Conservation (phyloP, 2,797 vertebrate genomes). For the Arrhamphus sclerolepis region DNA sequence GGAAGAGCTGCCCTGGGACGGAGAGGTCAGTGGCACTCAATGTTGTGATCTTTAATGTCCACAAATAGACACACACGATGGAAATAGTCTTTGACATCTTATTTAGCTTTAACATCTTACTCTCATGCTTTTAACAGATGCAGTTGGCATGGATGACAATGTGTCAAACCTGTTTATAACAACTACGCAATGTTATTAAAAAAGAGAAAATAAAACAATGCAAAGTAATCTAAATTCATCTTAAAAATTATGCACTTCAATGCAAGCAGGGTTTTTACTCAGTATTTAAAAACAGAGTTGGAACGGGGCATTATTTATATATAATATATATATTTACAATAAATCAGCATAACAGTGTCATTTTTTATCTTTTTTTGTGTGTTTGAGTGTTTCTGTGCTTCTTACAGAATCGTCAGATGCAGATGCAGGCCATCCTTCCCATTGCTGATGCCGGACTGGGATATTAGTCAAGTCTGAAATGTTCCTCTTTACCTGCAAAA, state of each 20-base stretch:
- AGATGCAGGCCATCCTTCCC: slow-evolving; percentile 97
- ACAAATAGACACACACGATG: slow-evolving; percentile 73
- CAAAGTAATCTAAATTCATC: too few species aligned
- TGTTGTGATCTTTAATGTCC: slow-evolving; percentile 85
- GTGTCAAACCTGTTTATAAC: too few species aligned
- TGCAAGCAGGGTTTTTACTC: not conserved
- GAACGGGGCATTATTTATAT: not conserved
- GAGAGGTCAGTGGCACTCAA: slow-evolving; percentile 82
- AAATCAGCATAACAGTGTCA: too few species aligned
- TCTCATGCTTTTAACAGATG: slow-evolving; percentile 64
- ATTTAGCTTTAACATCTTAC: slow-evolving; percentile 79
- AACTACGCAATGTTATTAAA: too few species aligned
- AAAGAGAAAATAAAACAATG: too few species aligned
- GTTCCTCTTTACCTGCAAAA: slow-evolving; percentile 92
- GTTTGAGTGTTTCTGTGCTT: slow-evolving; percentile 16
- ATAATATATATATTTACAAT: too few species aligned
- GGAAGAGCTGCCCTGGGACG: slow-evolving; percentile 67
- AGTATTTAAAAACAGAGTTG: not conserved
- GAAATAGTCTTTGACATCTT: slow-evolving; percentile 81
- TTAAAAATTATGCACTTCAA: slow-evolving; percentile 1
- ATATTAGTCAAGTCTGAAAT: slow-evolving; percentile 98
- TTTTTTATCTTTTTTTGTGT: too few species aligned
- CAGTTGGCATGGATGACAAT: not conserved
- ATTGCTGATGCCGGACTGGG: slow-evolving; percentile 95
- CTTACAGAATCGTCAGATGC: slow-evolving; percentile 94